Percentiles rank a stretch among this genome's conserved stretches.
Evolutionary conservation across 2,888 invertebrate species (phyloP).

Genomic region (Drosophila merina): DNA sequence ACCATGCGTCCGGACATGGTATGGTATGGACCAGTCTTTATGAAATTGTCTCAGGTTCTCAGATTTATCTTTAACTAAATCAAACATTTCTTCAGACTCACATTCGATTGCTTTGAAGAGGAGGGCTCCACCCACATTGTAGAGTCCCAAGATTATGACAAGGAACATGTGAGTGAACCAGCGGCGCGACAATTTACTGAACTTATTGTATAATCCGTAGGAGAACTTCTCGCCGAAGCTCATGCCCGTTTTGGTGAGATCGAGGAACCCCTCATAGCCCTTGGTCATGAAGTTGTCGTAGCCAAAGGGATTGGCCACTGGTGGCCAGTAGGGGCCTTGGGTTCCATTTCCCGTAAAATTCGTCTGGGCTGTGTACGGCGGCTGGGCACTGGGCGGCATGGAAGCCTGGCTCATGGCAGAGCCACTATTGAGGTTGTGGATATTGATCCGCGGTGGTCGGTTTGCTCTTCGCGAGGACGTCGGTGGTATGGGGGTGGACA

Average conservation of each 20-base stretch:
- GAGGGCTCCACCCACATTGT: conserved; percentile 92
- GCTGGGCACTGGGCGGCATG: conserved; percentile 76
- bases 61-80: conserved; percentile 3
- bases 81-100: conserved; percentile 83
- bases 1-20: conserved; percentile 17
- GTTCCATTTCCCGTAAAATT: conserved; percentile 55
- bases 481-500: conserved; percentile 51
- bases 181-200: conserved; percentile 90
- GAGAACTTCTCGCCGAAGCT: conserved; percentile 93
- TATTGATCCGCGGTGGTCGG: conserved; percentile 82
- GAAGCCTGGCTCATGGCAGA: conserved; percentile 60
- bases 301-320: conserved; percentile 84
- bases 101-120: conserved; percentile 92
- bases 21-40: neutral
- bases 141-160: conserved; percentile 90
- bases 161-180: conserved; percentile 97
- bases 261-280: conserved; percentile 91
- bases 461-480: conserved; percentile 72
- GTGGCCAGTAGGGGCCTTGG: conserved; percentile 82
- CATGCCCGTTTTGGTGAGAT: conserved; percentile 92
- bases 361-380: conserved; percentile 75
- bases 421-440: conserved; percentile 66
- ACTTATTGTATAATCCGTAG: conserved; percentile 91
- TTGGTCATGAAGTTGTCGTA: conserved; percentile 92
- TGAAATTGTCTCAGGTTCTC: conserved; percentile 8